Percentiles rank a stretch among this genome's conserved stretches.
Evolutionary conservation across 2,888 invertebrate species (phyloP).

Genomic region (Entomobrya proxima): DNA sequence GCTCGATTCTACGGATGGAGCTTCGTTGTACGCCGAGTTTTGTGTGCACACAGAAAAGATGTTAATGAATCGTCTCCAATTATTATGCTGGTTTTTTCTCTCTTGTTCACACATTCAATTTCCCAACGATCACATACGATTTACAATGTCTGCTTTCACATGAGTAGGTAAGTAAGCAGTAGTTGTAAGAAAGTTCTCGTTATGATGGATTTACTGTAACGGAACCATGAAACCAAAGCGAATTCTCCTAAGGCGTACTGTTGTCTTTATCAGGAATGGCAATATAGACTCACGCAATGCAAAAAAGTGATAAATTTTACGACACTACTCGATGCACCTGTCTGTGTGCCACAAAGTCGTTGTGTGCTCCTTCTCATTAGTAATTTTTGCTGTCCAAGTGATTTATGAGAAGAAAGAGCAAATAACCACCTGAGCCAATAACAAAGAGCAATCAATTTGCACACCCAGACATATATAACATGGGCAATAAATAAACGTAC

Average conservation of each 20-base stretch:
- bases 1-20: not conserved
- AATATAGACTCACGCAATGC: too few relatives aligned
- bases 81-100: constrained; percentile 7
- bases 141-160: constrained; percentile 5
- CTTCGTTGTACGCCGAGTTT: not conserved
- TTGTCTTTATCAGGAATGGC: too few relatives aligned
- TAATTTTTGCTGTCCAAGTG: constrained; percentile 31
- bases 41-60: not conserved
- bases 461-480: not conserved
- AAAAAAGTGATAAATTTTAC: not conserved
- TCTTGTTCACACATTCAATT: constrained; percentile 20
- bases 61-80: constrained; percentile 28
- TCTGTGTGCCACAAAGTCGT: not conserved
- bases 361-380: not conserved
- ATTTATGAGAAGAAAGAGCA: constrained; percentile 40
- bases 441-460: constrained; percentile 58
- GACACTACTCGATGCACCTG: not conserved
- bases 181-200: not conserved
- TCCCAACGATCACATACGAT: constrained; percentile 8
- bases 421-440: constrained; percentile 8
- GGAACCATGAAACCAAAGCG: constrained; percentile 53
- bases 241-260: constrained; percentile 22
- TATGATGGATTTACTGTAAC: constrained; percentile 57
- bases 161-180: constrained; percentile 8
- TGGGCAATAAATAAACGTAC: too few relatives aligned